Evolutionary conservation across 1,140 invertebrate genomes (phyloP).

Genomic region (Megalonaias nervosa): DNA sequence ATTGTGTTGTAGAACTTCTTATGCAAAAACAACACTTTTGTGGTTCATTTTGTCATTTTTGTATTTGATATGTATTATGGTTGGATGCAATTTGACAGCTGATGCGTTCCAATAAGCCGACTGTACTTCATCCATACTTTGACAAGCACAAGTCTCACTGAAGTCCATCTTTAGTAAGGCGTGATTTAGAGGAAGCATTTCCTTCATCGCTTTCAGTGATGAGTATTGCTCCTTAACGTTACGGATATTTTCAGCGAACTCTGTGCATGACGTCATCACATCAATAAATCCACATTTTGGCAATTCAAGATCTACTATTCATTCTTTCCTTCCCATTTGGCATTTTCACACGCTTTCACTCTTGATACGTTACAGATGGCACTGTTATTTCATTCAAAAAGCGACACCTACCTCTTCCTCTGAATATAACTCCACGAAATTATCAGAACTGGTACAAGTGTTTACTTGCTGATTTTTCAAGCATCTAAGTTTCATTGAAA

Average conservation of each 20-base stretch:
- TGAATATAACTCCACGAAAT: background rate
- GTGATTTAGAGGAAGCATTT: slow-evolving; percentile 18
- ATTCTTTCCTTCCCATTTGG: background rate
- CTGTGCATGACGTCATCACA: background rate
- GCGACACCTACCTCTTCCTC: background rate
- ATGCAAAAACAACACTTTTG: slow-evolving; percentile 29
- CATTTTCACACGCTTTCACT: slow-evolving; percentile 23
- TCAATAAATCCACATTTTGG: slow-evolving; percentile 12
- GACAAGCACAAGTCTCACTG: slow-evolving; percentile 37
- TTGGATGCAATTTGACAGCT: slow-evolving; percentile 40
- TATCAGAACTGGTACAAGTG: slow-evolving; percentile 9
- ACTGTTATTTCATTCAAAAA: background rate
- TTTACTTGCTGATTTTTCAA: slow-evolving; percentile 24
- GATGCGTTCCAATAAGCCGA: slow-evolving; percentile 44
- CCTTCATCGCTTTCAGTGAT: slow-evolving; percentile 22
- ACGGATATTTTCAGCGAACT: slow-evolving; percentile 23
- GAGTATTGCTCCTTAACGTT: slow-evolving; percentile 19
- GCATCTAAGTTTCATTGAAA: slow-evolving; percentile 14
- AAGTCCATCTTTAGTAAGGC: slow-evolving; percentile 14
- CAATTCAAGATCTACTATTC: background rate
- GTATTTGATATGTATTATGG: slow-evolving; percentile 15
- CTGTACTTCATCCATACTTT: slow-evolving; percentile 41
- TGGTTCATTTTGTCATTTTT: slow-evolving; percentile 13
- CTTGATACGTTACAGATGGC: slow-evolving; percentile 8
- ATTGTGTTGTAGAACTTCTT: slow-evolving; percentile 32